These are phyloP conservation scores for Psilopsiagon aurifrons DNA, from an alignment of 2,113 vertebrate genomes.

Conservation along the genomic window DNA sequence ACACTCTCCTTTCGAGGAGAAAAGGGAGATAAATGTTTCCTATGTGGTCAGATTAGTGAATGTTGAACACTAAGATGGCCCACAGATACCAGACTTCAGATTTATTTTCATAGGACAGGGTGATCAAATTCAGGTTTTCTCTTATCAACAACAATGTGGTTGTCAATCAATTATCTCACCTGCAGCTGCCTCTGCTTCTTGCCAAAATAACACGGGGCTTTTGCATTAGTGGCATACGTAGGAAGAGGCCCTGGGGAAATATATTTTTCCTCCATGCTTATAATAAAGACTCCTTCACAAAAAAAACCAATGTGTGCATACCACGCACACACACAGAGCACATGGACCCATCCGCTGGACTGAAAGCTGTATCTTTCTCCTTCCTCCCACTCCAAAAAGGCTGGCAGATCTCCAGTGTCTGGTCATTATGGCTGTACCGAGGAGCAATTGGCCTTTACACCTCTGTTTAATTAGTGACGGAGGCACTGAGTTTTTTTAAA, in stretches of 20 bases:
- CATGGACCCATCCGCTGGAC: rapidly evolving
- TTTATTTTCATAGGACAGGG: constrained; percentile 39
- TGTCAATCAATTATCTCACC: constrained; percentile 31
- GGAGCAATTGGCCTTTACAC: neutral
- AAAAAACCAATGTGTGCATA: neutral
- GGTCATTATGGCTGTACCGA: neutral
- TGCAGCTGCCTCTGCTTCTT: constrained; percentile 5
- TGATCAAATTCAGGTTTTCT: constrained; percentile 32
- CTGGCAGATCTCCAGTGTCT: neutral
- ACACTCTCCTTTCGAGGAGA: neutral
- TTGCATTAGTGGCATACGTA: neutral
- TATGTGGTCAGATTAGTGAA: neutral
- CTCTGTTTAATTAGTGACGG: neutral
- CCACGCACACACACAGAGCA: neutral
- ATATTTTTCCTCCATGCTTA: neutral
- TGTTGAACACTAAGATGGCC: neutral
- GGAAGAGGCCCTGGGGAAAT: neutral
- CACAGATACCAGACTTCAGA: constrained; percentile 4
- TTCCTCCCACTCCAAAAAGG: neutral
- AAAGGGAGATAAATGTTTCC: constrained; percentile 49
- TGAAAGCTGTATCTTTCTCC: neutral
- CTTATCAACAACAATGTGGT: neutral
- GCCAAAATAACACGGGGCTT: constrained; percentile 10
- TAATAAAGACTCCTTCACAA: neutral
- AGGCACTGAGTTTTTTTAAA: neutral